phyloP scores from a whole-genome alignment of 2,113 vertebrate species.

The Otus sunia region DNA sequence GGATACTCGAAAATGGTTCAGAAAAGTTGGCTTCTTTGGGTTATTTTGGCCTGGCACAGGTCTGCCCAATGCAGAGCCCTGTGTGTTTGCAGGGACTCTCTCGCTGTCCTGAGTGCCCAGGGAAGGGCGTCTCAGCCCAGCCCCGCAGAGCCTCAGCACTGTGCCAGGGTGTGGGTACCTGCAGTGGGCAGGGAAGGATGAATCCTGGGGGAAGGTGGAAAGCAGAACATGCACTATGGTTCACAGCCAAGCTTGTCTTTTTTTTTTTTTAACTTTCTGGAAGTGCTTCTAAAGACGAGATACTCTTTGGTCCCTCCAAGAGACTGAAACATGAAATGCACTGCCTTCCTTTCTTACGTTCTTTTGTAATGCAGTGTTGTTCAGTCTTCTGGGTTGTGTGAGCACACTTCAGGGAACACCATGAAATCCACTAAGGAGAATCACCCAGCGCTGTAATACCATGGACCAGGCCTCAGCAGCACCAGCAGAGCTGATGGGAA shows the following conservation, averaged over 20 bases:
- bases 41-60: not conserved
- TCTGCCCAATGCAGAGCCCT: not conserved
- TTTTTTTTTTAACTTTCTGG: not conserved
- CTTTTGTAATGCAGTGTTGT: not conserved
- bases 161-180: not conserved
- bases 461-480: not conserved
- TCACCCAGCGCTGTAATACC: not conserved
- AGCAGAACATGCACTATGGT: accelerated
- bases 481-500: not conserved
- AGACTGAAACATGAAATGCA: not conserved
- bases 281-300: not conserved
- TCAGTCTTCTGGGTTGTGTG: not conserved
- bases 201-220: not conserved
- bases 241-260: not conserved
- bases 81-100: not conserved
- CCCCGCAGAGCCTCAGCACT: not conserved
- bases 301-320: not conserved
- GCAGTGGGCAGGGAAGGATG: not conserved
- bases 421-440: not conserved
- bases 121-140: not conserved
- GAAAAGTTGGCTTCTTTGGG: not conserved
- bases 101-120: not conserved
- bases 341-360: not conserved
- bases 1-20: not conserved
- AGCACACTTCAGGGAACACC: not conserved